Evolutionary conservation across 1,140 invertebrate genomes (phyloP), one percentile per base, ranked within the genome.

Genomic region (Drosophila takahashii): DNA sequence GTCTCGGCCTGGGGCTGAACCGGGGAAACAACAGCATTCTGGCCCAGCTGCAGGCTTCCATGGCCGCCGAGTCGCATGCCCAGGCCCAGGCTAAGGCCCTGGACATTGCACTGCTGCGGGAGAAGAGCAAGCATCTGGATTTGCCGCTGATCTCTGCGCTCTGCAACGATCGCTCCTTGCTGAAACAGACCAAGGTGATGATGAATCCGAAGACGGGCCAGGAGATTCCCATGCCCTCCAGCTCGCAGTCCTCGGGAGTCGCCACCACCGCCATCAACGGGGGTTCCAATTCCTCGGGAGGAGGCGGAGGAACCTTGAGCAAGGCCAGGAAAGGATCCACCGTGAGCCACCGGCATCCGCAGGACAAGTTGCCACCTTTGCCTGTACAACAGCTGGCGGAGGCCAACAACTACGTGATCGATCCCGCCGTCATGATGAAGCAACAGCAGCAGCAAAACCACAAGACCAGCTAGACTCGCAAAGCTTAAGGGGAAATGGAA

Each of bases 121-220:
- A 97, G 92, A 97, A 97, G 93, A 97, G 96, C 92, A 95, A 96
- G 72, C 96, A 97, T 81, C 92, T 98, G 70, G 97, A 98, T 92
- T 93, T 98, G 81, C 97, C 97, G 13, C 92, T 98, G 29, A 97
- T 98, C 83, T 96, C 96, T 39, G 97, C 97, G 4, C 93, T 98
- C 50, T 98, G 97, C 92, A 98, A 98, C 90, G 97, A 98, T 92
- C 94, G 96, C 29, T 96, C 96, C 39, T 92, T 97, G 62, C 92
- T 97, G 44, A 97, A 97, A 92, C 96, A 97, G 92, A 97, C 96
- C 4, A 97, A 97, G 92, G 96, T 96, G 11, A 96, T 96, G 81
- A 96, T 95, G 42, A 93, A 95, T 93, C 95, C 95, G 29, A 95
- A 95, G 90, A 47, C 52, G 11, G 56, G 39, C n/a, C 48, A 52